Percentiles rank a stretch among this genome's conserved stretches.
These are phyloP conservation scores for Helarctos malayanus DNA, from an alignment of 2,797 vertebrate species.

Conservation along the genomic window DNA sequence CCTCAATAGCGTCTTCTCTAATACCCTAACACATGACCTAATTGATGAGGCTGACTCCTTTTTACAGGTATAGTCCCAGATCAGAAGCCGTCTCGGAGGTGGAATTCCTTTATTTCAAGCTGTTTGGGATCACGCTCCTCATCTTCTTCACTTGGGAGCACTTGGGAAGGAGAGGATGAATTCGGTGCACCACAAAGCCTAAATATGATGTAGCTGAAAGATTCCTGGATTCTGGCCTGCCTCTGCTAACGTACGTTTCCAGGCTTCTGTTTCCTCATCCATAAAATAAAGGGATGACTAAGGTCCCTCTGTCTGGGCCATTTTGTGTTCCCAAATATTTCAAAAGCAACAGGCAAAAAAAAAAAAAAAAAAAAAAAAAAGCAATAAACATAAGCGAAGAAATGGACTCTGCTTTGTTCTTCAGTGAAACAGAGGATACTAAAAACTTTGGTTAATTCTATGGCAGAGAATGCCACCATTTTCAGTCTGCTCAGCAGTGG, in stretches of 20 bases:
- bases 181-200: background rate
- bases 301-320: background rate
- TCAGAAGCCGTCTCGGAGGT: background rate
- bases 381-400: background rate
- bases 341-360: background rate
- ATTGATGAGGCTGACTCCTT: background rate
- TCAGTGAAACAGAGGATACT: background rate
- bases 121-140: background rate
- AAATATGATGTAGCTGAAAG: background rate
- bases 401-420: background rate
- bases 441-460: background rate
- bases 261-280: constrained; percentile 1
- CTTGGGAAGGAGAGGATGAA: background rate
- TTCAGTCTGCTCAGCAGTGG: background rate
- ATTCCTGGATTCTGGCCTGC: background rate
- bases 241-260: background rate
- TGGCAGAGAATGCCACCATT: background rate
- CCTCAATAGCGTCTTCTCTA: background rate
- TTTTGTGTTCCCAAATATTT: background rate
- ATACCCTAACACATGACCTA: background rate
- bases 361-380: background rate
- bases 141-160: background rate
- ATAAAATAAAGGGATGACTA: background rate
- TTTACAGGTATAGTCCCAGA: background rate
- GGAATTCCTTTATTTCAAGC: background rate